Evolutionary conservation across 2,888 invertebrate species (phyloP), one percentile per base, ranked within the genome.

Genomic region (Dioctria rufipes): DNA sequence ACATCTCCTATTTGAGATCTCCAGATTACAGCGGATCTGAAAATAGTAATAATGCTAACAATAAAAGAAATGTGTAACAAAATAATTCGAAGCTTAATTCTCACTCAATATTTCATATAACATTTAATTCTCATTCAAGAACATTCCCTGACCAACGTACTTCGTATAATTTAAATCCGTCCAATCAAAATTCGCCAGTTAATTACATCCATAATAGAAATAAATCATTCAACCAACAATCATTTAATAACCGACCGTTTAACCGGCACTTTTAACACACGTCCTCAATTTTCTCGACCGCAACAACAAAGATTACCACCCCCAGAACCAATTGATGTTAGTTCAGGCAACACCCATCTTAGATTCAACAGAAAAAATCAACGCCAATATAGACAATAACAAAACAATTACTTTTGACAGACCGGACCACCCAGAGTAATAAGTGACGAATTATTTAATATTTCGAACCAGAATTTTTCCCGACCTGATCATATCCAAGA

Each of bases 301-400:
- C 54, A 54, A 54, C 54, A 54, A 54, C 54, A 54, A 54, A 11
- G 3, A n/a, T n/a, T 54, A 54, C 54, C 54, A 54, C 6, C 11
- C n/a, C 54, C 54, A n/a, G 54, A 54, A 54, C 54, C 54, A 54
- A 54, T 54, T 2, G 54, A 54, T n/a, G 54, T 54, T 54, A 54
- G 11, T 54, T 54, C 54, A 54, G 54, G 54, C 2, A 54, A 54
- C 11, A 54, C 54, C n/a, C 11, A 54, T 11, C 54, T 6, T n/a
- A 54, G n/a, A 54, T 54, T 54, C 2, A 54, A 8, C n/a, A 8
- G 6, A 4, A 1, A 46, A 9, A 46, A 46, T 2, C 49, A 46
- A n/a, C n/a, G n/a, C n/a, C n/a, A n/a, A 54, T 11, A 54, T 54
- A 54, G 54, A 2, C 54, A 54, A 54, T 3, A 8, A 3, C 54